A percentile compares a stretch with the other conserved stretches of the same genome.
phyloP scores from a whole-genome alignment of 2,888 invertebrate species.

The Eledone cirrhosa region DNA sequence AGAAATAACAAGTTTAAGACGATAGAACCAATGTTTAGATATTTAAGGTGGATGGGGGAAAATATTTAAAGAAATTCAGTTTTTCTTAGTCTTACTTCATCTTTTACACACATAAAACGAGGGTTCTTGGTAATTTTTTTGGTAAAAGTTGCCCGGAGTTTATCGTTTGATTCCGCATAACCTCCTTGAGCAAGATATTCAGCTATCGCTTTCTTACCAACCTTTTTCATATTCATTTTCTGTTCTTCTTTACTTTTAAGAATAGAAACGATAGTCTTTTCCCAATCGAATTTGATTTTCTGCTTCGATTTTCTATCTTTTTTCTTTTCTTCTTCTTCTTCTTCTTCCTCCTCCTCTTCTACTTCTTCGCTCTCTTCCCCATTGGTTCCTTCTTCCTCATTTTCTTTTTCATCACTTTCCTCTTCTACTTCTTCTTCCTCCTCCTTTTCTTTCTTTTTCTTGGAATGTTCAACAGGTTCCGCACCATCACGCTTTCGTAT shows the following conservation, averaged over 20 bases:
- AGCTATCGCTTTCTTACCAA: conserved; percentile 78
- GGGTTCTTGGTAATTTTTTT: conserved; percentile 54
- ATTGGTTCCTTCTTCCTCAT: conserved; percentile 20
- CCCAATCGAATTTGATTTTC: conserved; percentile 58
- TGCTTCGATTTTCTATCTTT: conserved; percentile 19
- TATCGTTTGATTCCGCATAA: conserved; percentile 46
- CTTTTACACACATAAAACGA: conserved; percentile 48
- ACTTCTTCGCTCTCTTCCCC: conserved; percentile 27
- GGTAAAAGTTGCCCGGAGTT: conserved; percentile 51
- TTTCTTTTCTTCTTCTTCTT: conserved; percentile 30
- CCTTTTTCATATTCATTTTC: conserved; percentile 75
- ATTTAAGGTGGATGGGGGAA: too few relatives aligned
- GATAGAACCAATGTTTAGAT: too few relatives aligned
- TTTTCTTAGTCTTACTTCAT: conserved; percentile 45
- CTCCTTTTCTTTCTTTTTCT: not conserved
- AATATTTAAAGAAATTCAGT: too few relatives aligned
- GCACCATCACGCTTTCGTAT: not conserved
- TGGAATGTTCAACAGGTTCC: not conserved
- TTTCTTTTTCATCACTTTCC: conserved; percentile 42
- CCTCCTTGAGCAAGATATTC: conserved; percentile 52
- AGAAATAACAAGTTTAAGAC: too few relatives aligned
- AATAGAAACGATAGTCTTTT: conserved; percentile 57
- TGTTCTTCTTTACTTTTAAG: conserved; percentile 72
- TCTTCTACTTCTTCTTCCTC: not conserved
- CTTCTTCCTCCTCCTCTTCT: conserved; percentile 37